These are phyloP conservation scores for Allophyes oxyacanthae DNA, from an alignment of 2,888 invertebrate genomes.

Conservation along the genomic window DNA sequence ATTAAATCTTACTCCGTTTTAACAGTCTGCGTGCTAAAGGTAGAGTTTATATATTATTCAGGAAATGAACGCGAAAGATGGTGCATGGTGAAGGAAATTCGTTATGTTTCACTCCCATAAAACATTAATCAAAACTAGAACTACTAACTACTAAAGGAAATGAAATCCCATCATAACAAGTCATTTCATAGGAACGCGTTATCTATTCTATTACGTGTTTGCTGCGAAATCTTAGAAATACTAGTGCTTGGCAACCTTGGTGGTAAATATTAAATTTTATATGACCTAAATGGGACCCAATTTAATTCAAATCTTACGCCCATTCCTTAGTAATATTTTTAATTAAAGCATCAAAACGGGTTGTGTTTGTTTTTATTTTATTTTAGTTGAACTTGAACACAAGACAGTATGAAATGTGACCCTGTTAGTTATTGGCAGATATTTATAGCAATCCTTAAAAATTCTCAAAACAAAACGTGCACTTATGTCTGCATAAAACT, in stretches of 20 bases:
- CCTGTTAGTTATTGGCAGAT: not conserved
- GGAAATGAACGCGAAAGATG: constrained; percentile 23
- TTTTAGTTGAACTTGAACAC: not conserved
- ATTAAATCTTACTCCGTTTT: constrained; percentile 18
- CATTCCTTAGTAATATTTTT: not conserved
- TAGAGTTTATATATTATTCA: constrained; percentile 15
- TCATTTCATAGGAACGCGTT: constrained; percentile 11
- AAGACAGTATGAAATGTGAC: not conserved
- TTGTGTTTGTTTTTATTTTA: not conserved
- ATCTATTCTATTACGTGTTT: not conserved
- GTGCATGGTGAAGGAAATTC: not conserved
- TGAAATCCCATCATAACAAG: constrained; percentile 32
- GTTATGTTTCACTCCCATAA: constrained; percentile 46
- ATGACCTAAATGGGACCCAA: not conserved
- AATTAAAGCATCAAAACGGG: constrained; percentile 11
- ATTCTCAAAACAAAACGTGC: constrained; percentile 14
- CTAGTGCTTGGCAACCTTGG: no score
- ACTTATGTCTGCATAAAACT: constrained; percentile 21
- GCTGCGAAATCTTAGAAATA: no score
- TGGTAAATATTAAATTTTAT: no score
- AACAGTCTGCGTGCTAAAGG: constrained; percentile 17
- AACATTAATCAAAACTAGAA: constrained; percentile 45
- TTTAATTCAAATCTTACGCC: constrained; percentile 1
- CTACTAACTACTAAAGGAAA: no score
- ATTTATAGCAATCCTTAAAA: constrained; percentile 12